A percentile compares a stretch with the other conserved stretches of the same genome.
These are phyloP conservation scores for Bos javanicus DNA, from an alignment of 2,113 vertebrate species.

Conservation along the genomic window DNA sequence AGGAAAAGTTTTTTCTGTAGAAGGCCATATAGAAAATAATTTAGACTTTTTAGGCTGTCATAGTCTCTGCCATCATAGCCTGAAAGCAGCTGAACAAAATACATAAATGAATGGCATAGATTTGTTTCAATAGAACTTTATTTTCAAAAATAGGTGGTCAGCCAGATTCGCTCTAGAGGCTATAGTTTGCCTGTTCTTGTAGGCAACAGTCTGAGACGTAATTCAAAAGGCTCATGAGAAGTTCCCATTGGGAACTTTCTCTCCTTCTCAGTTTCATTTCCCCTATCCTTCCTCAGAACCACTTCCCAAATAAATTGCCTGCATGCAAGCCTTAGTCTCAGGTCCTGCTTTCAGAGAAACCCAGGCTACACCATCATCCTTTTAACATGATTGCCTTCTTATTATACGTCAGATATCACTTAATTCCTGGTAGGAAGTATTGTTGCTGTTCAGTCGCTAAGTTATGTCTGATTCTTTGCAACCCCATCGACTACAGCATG, in stretches of 20 bases:
- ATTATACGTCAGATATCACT: neutral
- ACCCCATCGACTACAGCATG: neutral
- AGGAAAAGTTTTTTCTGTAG: neutral
- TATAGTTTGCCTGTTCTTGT: neutral
- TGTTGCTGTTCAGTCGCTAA: neutral
- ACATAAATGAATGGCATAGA: neutral
- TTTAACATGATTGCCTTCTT: neutral
- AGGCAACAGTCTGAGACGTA: neutral
- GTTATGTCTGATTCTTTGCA: neutral
- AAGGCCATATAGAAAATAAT: neutral
- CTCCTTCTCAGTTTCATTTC: neutral
- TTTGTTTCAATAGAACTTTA: slow-evolving; percentile 11
- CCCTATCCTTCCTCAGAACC: neutral
- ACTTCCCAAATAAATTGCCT: neutral
- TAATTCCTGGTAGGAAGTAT: neutral
- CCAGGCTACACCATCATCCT: neutral
- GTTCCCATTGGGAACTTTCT: neutral
- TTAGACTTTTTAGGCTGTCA: neutral
- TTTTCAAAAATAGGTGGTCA: neutral
- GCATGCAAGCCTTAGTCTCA: neutral
- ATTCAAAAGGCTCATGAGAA: neutral
- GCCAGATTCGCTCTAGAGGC: neutral
- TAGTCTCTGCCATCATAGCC: neutral
- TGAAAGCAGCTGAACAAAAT: neutral
- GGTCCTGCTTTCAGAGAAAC: neutral